phyloP scores from a whole-genome alignment of 1,140 invertebrate species.

The Zaprionus tsacasi region DNA sequence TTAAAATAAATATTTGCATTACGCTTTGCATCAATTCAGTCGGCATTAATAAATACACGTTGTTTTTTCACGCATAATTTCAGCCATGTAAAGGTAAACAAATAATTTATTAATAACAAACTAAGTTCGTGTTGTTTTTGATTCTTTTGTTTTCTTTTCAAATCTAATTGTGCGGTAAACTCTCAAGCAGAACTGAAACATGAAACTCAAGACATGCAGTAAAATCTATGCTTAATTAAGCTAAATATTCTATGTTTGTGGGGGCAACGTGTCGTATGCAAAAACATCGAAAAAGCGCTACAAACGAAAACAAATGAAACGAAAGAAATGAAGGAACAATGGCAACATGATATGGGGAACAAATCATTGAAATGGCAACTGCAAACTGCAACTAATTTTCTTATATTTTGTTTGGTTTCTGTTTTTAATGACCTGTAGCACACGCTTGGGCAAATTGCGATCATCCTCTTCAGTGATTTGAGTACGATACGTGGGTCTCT shows the following conservation, averaged over 20 bases:
- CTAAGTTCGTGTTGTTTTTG: constrained; percentile 2
- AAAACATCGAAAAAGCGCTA: constrained; percentile 27
- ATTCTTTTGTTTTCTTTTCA: constrained; percentile 1
- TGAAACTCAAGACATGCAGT: constrained; percentile 63
- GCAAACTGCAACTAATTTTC: constrained; percentile 12
- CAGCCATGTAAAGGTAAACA: neutral
- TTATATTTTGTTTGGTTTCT: constrained; percentile 16
- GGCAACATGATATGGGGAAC: neutral
- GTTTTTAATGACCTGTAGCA: constrained; percentile 91
- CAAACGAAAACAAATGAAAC: constrained; percentile 7
- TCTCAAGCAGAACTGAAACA: constrained; percentile 52
- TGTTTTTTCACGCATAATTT: neutral
- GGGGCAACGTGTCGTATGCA: constrained; percentile 51
- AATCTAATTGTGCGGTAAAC: constrained; percentile 42
- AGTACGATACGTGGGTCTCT: constrained; percentile 96
- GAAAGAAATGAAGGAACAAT: constrained; percentile 27
- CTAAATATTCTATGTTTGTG: constrained; percentile 19
- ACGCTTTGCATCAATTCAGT: constrained; percentile 14
- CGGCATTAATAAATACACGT: constrained; percentile 23
- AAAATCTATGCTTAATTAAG: constrained; percentile 37
- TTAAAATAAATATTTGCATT: constrained; percentile 53
- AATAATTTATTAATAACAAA: constrained; percentile 8
- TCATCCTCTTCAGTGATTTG: constrained; percentile 98
- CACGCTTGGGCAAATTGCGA: constrained; percentile 95
- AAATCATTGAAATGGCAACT: constrained; percentile 17